Base-by-base conservation (phyloP, 2,797 vertebrate genomes). In the Notolepis coatsorum region DNA sequence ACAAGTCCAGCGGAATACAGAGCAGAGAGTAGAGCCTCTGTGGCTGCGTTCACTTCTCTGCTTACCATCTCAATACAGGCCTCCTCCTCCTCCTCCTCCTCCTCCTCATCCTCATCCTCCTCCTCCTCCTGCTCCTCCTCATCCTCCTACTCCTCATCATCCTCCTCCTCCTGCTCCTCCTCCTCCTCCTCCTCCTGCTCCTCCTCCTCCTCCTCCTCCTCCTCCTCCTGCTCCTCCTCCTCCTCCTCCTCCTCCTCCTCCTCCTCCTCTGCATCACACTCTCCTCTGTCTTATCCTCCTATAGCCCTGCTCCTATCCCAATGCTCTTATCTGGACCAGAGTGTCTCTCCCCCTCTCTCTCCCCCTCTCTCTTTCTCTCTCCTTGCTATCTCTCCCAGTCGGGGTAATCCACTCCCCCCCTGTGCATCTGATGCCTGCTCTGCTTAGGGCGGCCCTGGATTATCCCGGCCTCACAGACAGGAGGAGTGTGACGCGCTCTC, bases 381-480 rank as follows among this genome's bases (percentile, higher is more conserved):
- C 25, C 18, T 13, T 35, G 12, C 43, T 48, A 84, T 86, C 88
- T 85, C 74, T 41, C 70, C 69, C 79, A 78, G 87, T 76, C 55
- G 63, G 84, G 80, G 85, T 90, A 88, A 88, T 91, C 88, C 86
- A 85, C 86, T 90, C 82, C 79, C 86, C n/a, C 80, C 78, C 77
- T 45, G 63, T 86, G 80, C 79, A 74, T 73, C 77, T 83, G 78
- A 88, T 84, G 77, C 81, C 74, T 82, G 80, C 85, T 88, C 65
- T 67, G 77, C 79, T 89, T 84, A 84, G 77, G 64, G 50, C 78
- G 79, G 67, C 61, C 75, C 56, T 8, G 79, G 84, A 87, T 89
- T 80, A 90, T 86, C 82, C 35, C 52, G n/a, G n/a, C n/a, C n/a
- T n/a, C n/a, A n/a, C n/a, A n/a, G n/a, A n/a, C n/a, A n/a, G n/a